A percentile compares a stretch with the other conserved stretches of the same genome.
These are phyloP conservation scores for Origma solitaria DNA, from an alignment of 2,113 vertebrate species.

Conservation along the genomic window DNA sequence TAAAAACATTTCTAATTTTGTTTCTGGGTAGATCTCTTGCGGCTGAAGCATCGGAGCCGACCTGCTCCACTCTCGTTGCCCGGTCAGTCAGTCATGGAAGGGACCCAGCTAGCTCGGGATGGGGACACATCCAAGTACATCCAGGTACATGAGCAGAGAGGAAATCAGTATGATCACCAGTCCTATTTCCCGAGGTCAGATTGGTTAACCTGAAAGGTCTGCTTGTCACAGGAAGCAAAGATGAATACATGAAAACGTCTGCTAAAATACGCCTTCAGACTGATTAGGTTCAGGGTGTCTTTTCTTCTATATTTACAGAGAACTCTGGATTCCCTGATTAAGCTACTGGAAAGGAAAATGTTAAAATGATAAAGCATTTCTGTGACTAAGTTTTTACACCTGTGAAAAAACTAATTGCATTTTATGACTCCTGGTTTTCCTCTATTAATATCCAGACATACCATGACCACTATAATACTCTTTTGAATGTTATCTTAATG, in stretches of 20 bases:
- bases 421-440: not conserved
- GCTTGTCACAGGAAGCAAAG: not conserved
- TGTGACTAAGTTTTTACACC: not conserved
- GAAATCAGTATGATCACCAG: not conserved
- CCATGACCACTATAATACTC: not conserved
- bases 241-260: not conserved
- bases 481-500: not conserved
- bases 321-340: not conserved
- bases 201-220: not conserved
- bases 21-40: not conserved
- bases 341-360: not conserved
- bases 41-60: not conserved
- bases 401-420: not conserved
- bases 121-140: not conserved
- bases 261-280: not conserved
- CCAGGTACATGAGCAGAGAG: not conserved
- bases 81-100: accelerated
- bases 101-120: not conserved
- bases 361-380: not conserved
- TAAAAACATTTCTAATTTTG: not conserved
- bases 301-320: not conserved
- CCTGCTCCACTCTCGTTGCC: not conserved
- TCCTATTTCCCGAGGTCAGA: not conserved
- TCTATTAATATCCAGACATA: not conserved
- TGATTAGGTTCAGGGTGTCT: not conserved